Evolutionary conservation across 2,113 vertebrate species (phyloP), one percentile per base, ranked within the genome.

Genomic region (Crotophaga sulcirostris): DNA sequence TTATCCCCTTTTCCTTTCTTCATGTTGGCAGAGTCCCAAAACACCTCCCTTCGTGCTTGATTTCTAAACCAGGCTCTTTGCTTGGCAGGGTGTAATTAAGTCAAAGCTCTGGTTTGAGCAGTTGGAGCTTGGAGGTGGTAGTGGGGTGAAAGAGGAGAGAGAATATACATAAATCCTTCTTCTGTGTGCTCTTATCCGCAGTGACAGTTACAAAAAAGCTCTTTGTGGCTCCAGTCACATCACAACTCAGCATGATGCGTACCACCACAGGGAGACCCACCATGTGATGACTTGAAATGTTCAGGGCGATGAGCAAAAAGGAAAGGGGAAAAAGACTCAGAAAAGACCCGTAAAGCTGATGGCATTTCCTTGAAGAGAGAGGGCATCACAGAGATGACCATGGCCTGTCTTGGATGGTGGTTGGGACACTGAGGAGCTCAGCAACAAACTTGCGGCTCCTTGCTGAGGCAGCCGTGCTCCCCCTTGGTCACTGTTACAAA

Each of bases 191-290:
- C 67, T 90, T 54, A 95, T 56, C 63, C 38, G 52, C 84, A 72
- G 77, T 45, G 90, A 84, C 89, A 90, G 89, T 72, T 58, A 85
- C 87, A 85, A 77, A 94, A 93, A 84, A 94, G 44, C 67, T 26
- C 62, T 84, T 94, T 68, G 33, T 82, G 83, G 59, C 74, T 82
- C 25, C 79, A 81, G 73, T 88, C 94, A 91, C 78, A 78, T 86
- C 93, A 25, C 56, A 68, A 89, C 73, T 84, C 45, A 29, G 85
- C 33, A 6, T 4, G 75, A 74, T 26, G 20, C 0, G 2, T 51
- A 69, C 70, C 31, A 55, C 78, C 77, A 44, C 9, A 0, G 94
- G 92, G 60, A 79, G 52, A 68, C 38, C 77, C 63, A 36, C 55
- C 45, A 26, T 4, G 2, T 0, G 2, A 34, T 10, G 38, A 15